Evolutionary conservation across 2,113 vertebrate genomes (phyloP).

Genomic region (Epinephelus moara): DNA sequence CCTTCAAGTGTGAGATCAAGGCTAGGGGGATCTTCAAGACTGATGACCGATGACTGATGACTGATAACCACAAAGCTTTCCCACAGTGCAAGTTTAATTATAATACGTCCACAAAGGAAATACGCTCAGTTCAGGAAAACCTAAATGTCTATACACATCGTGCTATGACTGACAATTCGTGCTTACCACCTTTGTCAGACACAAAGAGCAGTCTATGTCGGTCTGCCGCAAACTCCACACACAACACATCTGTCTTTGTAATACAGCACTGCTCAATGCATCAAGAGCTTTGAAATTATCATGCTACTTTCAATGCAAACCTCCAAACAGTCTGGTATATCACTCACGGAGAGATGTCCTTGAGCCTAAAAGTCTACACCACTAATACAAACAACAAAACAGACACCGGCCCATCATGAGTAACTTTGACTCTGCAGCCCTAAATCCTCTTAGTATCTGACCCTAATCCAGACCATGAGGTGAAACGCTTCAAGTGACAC

Average conservation of each 20-base stretch:
- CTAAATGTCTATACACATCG: neutral
- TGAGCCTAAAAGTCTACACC: conserved; percentile 10
- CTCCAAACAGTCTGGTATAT: conserved; percentile 2
- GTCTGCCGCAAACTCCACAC: neutral
- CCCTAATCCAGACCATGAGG: conserved; percentile 78
- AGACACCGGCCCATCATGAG: conserved; percentile 20
- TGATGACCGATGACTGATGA: conserved; percentile 19
- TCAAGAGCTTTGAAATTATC: neutral
- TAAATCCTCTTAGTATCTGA: conserved; percentile 81
- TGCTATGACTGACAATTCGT: neutral
- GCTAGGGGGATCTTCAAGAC: neutral
- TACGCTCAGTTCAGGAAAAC: neutral
- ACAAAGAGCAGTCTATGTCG: neutral
- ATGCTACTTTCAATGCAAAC: conserved; percentile 1
- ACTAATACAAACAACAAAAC: conserved; percentile 14
- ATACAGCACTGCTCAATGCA: neutral
- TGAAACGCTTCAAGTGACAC: conserved; percentile 54
- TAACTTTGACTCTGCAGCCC: conserved; percentile 70
- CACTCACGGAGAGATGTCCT: conserved; percentile 7
- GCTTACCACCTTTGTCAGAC: neutral
- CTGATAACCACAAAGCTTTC: conserved; percentile 32
- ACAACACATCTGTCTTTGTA: neutral
- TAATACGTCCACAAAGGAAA: conserved; percentile 18
- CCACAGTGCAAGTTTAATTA: conserved; percentile 24
- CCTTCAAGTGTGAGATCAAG: conserved; percentile 50